Base-by-base conservation (phyloP, 2,888 invertebrate species). In the Drosophila suboccidentalis region DNA sequence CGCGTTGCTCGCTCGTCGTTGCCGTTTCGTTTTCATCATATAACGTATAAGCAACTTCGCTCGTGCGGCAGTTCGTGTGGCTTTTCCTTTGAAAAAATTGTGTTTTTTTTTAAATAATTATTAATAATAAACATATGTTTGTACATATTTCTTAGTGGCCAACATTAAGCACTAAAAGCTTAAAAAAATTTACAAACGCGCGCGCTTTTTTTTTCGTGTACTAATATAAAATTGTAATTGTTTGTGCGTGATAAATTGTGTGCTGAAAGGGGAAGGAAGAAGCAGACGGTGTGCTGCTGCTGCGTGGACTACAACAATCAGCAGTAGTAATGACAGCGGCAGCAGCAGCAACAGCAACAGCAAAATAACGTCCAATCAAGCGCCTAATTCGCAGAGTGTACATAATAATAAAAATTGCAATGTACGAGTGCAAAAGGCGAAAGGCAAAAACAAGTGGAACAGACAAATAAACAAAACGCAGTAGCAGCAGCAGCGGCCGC, bases 1-100 rank as follows among this genome's bases (percentile, higher is more conserved):
- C 64, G 75, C 75, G 71, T 62, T 65, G 65, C 61, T 80, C 71
- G 84, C 51, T 77, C 60, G 64, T 64, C 47, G 58, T 38, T 66
- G 66, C 78, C 74, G 82, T 80, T 86, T 81, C 79, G 84, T 90
- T 84, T 85, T 85, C 89, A 87, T 89, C 86, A 89, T 89, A 86
- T 87, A 90, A 91, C 89, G 80, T 82, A 82, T 72, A 89, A 87
- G 85, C 86, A 75, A 72, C 81, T 78, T 80, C 66, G 86, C 69
- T 80, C 75, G 82, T 75, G 78, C 87, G 82, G 77, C 77, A 60
- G 82, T 82, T 82, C 77, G 82, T 82, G 82, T 68, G 69, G 67
- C 72, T 82, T 82, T 82, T 82, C 75, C 71, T 71, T 49, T 53
- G 74, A 62, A 79, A 66, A 75, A 66, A 44, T 69, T 69, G 75